Conservation (phyloP, 2,113 vertebrate genomes). For the Mus spicilegus region DNA sequence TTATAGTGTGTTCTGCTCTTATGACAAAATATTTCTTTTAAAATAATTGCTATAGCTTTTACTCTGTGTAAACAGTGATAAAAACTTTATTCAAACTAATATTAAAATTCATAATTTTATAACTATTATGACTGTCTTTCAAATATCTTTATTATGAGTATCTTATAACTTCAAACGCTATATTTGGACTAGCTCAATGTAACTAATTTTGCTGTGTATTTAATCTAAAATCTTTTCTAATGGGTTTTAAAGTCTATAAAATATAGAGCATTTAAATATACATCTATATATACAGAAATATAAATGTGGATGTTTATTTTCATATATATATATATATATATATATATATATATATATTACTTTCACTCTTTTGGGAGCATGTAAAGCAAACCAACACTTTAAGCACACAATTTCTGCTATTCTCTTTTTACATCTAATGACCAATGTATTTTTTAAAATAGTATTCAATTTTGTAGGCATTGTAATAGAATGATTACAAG, state of each 20-base stretch:
- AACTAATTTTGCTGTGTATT: constrained; percentile 57
- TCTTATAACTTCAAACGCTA: constrained; percentile 24
- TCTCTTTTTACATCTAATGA: neutral
- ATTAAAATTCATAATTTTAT: constrained; percentile 13
- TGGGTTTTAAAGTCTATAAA: constrained; percentile 55
- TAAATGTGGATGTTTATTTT: no score
- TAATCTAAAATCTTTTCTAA: constrained; percentile 64
- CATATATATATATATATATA: no score
- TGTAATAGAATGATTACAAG: neutral
- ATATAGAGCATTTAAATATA: neutral
- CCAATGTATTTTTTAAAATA: neutral
- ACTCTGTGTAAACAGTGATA: neutral
- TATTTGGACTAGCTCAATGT: constrained; percentile 49
- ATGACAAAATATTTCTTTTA: neutral
- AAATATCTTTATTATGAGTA: neutral
- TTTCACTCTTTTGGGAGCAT: neutral
- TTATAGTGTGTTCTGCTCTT: neutral
- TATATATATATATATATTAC: neutral
- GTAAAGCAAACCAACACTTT: neutral
- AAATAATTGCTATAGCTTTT: neutral
- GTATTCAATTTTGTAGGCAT: neutral
- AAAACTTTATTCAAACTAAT: neutral
- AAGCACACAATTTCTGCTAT: neutral
- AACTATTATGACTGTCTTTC: neutral
- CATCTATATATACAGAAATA: neutral